phyloP scores from a whole-genome alignment of 2,113 vertebrate genomes.

The Willisornis vidua region DNA sequence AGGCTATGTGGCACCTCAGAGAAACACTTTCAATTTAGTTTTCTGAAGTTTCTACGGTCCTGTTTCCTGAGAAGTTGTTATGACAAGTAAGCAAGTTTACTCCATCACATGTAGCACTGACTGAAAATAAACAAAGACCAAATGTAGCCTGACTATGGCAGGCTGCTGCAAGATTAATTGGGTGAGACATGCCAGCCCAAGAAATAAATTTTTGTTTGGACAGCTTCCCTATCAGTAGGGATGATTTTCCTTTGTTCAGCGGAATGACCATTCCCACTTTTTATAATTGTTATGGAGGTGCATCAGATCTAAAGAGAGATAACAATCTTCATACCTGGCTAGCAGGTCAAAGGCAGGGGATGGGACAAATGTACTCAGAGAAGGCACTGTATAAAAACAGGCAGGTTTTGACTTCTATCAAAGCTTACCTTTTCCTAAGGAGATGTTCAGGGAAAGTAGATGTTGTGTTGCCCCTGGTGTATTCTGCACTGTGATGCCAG shows the following conservation, averaged over 20 bases:
- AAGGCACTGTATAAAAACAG: neutral
- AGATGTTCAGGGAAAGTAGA: neutral
- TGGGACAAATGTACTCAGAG: fast-evolving
- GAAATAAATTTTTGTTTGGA: neutral
- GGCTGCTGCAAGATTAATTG: neutral
- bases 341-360: neutral
- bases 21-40: neutral
- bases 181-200: neutral
- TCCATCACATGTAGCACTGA: neutral
- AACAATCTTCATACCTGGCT: neutral
- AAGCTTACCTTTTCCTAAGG: neutral
- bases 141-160: neutral
- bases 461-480: neutral
- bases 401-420: neutral
- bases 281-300: neutral
- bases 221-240: neutral
- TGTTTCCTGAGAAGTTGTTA: neutral
- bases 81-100: neutral
- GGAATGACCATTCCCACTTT: neutral
- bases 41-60: neutral
- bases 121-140: neutral
- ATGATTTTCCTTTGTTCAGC: neutral
- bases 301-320: neutral
- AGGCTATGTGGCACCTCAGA: neutral
- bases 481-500: neutral